These are phyloP conservation scores for Hyposoter dolosus DNA, from an alignment of 2,888 invertebrate species.

Conservation along the genomic window DNA sequence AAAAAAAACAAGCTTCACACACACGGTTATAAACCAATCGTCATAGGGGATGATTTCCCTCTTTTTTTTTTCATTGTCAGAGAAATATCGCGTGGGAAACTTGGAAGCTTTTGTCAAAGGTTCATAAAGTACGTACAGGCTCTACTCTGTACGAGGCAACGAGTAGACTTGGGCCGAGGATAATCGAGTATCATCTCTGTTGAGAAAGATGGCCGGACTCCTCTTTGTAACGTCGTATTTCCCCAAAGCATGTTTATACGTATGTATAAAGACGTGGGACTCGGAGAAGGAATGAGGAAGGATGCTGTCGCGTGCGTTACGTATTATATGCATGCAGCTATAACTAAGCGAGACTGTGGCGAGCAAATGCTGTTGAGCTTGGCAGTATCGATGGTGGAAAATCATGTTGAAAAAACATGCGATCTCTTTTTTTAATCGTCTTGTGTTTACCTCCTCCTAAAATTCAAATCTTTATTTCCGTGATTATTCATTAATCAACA, in stretches of 20 bases:
- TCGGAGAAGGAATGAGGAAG: conserved; percentile 38
- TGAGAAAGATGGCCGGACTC: conserved; percentile 26
- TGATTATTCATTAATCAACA: neutral
- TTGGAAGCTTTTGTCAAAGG: conserved; percentile 48
- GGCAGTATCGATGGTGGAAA: neutral
- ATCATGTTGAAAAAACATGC: neutral
- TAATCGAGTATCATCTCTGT: conserved; percentile 64
- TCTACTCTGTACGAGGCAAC: conserved; percentile 40
- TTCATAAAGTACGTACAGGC: conserved; percentile 62
- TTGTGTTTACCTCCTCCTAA: neutral
- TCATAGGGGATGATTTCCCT: neutral
- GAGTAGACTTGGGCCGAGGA: conserved; percentile 46
- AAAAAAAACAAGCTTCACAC: conserved; percentile 25
- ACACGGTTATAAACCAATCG: conserved; percentile 49
- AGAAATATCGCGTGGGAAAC: conserved; percentile 64
- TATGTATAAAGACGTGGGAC: conserved; percentile 33
- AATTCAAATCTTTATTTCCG: neutral
- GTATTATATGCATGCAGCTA: conserved; percentile 20
- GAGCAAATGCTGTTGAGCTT: conserved; percentile 21
- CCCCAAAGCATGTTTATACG: conserved; percentile 46
- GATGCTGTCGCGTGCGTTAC: conserved; percentile 49
- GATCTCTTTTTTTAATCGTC: neutral
- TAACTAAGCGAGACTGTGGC: conserved; percentile 33
- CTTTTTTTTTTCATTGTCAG: neutral
- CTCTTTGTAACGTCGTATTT: conserved; percentile 60